Evolutionary conservation across 2,113 vertebrate genomes (phyloP).

Genomic region (Eptesicus fuscus): DNA sequence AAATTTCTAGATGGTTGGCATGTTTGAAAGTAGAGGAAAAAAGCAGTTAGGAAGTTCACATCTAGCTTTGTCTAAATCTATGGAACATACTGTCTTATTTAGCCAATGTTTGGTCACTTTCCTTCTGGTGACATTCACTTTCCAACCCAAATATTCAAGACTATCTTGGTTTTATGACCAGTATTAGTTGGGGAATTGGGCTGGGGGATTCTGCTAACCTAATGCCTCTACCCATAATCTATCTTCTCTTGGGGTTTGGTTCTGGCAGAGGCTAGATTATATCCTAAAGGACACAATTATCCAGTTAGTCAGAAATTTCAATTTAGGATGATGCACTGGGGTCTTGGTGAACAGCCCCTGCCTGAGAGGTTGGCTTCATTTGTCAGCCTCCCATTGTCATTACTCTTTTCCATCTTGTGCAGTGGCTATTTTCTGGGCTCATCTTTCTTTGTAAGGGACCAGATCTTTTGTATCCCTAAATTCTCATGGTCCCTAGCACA

Average conservation of each 20-base stretch:
- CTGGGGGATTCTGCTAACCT: not conserved
- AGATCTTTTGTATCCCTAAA: not conserved
- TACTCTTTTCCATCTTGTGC: not conserved
- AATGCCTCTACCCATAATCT: not conserved
- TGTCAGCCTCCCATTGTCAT: not conserved
- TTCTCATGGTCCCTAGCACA: not conserved
- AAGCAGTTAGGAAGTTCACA: not conserved
- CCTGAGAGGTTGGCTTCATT: not conserved
- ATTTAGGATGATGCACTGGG: not conserved
- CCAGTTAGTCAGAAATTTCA: not conserved
- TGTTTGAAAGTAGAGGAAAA: not conserved
- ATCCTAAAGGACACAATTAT: not conserved
- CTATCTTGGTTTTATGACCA: not conserved
- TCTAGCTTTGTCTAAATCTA: not conserved
- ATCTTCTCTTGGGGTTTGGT: not conserved
- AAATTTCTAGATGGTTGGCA: not conserved
- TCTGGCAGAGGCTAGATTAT: not conserved
- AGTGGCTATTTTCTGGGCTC: not conserved
- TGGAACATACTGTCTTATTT: not conserved
- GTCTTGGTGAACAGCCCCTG: not conserved
- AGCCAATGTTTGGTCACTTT: not conserved
- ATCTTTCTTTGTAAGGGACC: not conserved
- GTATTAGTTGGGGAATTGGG: not conserved
- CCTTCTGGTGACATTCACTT: not conserved
- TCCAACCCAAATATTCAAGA: not conserved